Evolutionary conservation across 2,888 invertebrate species (phyloP), one percentile per base, ranked within the genome.

Genomic region (Lasioglossum calceatum): DNA sequence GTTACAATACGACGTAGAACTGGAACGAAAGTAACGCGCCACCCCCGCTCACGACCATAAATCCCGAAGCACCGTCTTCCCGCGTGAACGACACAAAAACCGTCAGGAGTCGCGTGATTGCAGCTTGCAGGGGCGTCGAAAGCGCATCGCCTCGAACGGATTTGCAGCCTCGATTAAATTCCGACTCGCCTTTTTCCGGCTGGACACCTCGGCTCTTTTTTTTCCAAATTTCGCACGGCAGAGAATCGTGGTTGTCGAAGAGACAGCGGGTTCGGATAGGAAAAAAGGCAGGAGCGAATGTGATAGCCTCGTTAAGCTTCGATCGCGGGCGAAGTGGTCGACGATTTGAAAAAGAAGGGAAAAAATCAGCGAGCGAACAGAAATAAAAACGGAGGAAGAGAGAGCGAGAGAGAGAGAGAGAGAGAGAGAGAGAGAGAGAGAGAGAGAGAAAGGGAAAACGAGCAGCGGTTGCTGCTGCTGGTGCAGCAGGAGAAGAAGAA

Each of bases 271-370:
- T 7, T 3, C 67, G 67, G 36, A 67, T 19, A 36, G 36, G n/a
- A 73, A 73, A 73, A 73, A 42, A 44, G 42, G 12, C 39, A 70
- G 70, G 70, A 70, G 19, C 70, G 70, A 70, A 39, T 39, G 70
- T 70, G 39, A 39, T 39, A 70, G 70, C 77, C 77, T 77, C 47
- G 77, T 77, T 77, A 77, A 77, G 50, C 64, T 70, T 64, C 77
- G 77, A 77, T 77, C 77, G 77, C 47, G 64, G 47, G 39, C 44
- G 61, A 77, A 44, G 44, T 44, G 64, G 76, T 61, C 61, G 75
- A 14, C 32, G 70, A 50, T 70, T 77, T 47, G 50, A 50, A 50
- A 73, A 50, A 73, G 32, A 47, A 73, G 19, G 32, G 19, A 73
- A 42, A 73, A 27, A 72, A 72, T 16, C 19, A 8, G 44, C 14